Conservation (phyloP, 1,140 invertebrate species). For the Drosophila mayri region DNA sequence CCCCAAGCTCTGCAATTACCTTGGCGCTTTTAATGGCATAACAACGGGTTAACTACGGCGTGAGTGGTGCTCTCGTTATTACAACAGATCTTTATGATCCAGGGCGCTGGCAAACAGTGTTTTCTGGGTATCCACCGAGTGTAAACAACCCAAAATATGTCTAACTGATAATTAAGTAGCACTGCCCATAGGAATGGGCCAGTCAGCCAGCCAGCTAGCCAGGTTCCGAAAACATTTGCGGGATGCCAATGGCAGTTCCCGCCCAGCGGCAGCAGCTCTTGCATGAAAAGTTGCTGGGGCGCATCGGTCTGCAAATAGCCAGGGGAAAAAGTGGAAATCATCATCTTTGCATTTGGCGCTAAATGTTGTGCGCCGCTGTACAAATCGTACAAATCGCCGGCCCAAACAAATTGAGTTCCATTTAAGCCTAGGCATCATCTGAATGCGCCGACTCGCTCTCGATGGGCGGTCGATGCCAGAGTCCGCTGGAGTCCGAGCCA, state of each 20-base stretch:
- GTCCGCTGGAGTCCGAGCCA: slow-evolving; percentile 6
- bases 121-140: slow-evolving; percentile 16
- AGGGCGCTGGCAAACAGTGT: slow-evolving; percentile 33
- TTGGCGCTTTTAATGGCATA: slow-evolving; percentile 42
- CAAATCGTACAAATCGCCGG: slow-evolving; percentile 64
- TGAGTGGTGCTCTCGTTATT: slow-evolving; percentile 47
- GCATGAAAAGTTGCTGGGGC: slow-evolving; percentile 59
- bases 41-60: slow-evolving; percentile 18
- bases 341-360: slow-evolving; percentile 57
- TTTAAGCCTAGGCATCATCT: slow-evolving; percentile 37
- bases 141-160: slow-evolving; percentile 44
- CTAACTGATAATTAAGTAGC: slow-evolving; percentile 64
- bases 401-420: slow-evolving; percentile 51
- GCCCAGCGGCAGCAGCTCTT: slow-evolving; percentile 46
- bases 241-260: slow-evolving; percentile 27
- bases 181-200: slow-evolving; percentile 9
- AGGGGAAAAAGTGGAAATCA: slow-evolving; percentile 53
- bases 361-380: slow-evolving; percentile 57
- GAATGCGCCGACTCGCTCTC: slow-evolving; percentile 37
- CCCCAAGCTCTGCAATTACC: slow-evolving; percentile 41
- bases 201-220: neutral
- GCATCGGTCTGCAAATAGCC: slow-evolving; percentile 41
- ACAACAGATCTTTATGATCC: slow-evolving; percentile 38
- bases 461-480: slow-evolving; percentile 58
- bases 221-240: slow-evolving; percentile 6